Evolutionary conservation across 2,113 vertebrate genomes (phyloP).

Genomic region (Tychaedon coryphoeus): DNA sequence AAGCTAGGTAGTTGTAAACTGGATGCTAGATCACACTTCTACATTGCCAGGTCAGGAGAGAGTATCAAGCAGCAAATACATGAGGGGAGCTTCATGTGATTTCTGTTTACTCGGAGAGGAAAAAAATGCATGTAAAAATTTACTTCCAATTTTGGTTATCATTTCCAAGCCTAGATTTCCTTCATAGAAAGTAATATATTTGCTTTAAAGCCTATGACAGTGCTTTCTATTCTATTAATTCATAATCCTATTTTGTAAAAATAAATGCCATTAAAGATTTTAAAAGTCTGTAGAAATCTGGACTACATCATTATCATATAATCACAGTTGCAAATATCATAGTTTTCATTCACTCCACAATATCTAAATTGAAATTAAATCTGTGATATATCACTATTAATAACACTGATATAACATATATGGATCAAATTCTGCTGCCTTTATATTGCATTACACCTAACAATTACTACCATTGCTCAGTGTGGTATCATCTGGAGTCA

Average conservation of each 20-base stretch:
- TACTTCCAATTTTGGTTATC: not conserved
- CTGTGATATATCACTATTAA: not conserved
- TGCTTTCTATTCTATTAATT: not conserved
- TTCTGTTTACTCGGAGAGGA: not conserved
- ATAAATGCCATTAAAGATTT: not conserved
- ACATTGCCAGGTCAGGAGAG: not conserved
- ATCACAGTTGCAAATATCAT: not conserved
- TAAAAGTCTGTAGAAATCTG: not conserved
- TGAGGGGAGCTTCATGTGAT: not conserved
- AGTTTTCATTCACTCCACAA: not conserved
- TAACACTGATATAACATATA: not conserved
- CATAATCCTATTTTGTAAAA: not conserved
- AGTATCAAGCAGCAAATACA: not conserved
- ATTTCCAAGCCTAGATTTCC: not conserved
- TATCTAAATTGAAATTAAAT: not conserved
- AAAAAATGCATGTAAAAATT: not conserved
- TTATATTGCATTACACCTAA: not conserved
- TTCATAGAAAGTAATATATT: not conserved
- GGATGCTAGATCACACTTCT: not conserved
- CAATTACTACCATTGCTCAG: not conserved
- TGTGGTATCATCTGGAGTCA: not conserved
- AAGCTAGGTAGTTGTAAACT: not conserved
- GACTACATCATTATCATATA: not conserved
- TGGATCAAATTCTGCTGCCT: not conserved
- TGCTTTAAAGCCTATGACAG: not conserved